Evolutionary conservation across 2,888 invertebrate genomes (phyloP).

Genomic region (Tetranychus piercei): DNA sequence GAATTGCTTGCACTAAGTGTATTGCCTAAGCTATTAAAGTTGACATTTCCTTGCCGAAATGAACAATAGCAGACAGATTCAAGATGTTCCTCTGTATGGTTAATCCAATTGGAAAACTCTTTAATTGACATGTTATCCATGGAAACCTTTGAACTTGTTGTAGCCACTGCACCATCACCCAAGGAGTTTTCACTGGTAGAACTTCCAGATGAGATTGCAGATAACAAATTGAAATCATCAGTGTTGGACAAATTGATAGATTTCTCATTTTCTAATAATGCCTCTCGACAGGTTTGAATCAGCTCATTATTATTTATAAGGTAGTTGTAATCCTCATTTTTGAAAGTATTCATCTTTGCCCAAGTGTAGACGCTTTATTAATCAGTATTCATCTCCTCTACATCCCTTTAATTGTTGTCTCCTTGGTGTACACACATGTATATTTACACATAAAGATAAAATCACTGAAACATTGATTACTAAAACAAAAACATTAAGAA

Average conservation of each 20-base stretch:
- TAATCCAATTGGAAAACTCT: conserved; percentile 20
- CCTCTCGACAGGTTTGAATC: conserved; percentile 19
- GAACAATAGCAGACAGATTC: conserved; percentile 20
- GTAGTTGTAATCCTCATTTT: conserved; percentile 21
- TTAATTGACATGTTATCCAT: conserved; percentile 13
- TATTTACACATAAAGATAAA: no score
- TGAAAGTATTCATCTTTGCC: neutral
- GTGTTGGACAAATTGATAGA: neutral
- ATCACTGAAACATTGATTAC: no score
- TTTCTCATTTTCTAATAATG: neutral
- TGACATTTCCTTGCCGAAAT: neutral
- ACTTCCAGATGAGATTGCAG: neutral
- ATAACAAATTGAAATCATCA: no score
- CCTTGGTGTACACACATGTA: no score
- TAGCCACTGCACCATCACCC: neutral
- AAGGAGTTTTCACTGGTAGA: neutral
- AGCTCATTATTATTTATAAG: conserved; percentile 20
- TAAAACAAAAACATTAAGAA: no score
- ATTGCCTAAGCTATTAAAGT: neutral
- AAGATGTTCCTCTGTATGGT: conserved; percentile 18
- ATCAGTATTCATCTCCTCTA: no score
- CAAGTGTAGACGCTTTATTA: no score
- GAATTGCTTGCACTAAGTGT: neutral
- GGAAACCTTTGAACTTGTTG: conserved; percentile 9
- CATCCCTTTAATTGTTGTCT: no score